A percentile compares a stretch with the other conserved stretches of the same genome.
Evolutionary conservation across 2,888 invertebrate genomes (phyloP).

Genomic region (Limnephilus marmoratus): DNA sequence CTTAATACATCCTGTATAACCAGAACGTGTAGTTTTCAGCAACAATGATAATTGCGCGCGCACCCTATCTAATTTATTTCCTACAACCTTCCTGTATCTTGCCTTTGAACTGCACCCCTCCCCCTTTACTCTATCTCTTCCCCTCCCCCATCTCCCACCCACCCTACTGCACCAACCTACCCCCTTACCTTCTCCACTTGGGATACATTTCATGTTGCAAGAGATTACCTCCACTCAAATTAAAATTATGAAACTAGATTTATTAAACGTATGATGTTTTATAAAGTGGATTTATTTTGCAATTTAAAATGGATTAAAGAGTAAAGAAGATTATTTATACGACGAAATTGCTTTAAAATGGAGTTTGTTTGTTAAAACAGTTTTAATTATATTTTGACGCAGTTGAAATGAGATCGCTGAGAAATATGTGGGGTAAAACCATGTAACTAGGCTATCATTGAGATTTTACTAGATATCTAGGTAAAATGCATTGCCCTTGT

Average conservation of each 20-base stretch:
- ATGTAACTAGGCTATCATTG: too few relatives aligned
- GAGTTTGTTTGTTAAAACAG: not conserved
- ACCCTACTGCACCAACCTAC: not conserved
- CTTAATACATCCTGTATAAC: not conserved
- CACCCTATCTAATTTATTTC: slow-evolving; percentile 54
- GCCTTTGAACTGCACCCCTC: slow-evolving; percentile 49
- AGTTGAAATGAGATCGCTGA: not conserved
- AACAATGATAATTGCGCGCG: slow-evolving; percentile 43
- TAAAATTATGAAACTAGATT: not conserved
- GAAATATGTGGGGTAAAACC: not conserved
- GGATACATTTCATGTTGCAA: slow-evolving; percentile 2
- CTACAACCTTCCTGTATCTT: slow-evolving; percentile 54
- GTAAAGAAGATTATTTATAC: not conserved
- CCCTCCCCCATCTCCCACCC: not conserved
- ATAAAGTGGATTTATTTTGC: not conserved
- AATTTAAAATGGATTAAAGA: not conserved
- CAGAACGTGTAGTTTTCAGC: slow-evolving; percentile 4
- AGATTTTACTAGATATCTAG: too few relatives aligned
- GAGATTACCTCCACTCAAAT: not conserved
- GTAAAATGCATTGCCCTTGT: too few relatives aligned
- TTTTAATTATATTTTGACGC: not conserved
- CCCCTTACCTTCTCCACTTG: not conserved
- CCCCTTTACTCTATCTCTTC: not conserved
- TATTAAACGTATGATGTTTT: not conserved
- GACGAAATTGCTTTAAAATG: not conserved